Evolutionary conservation across 1,140 invertebrate genomes (phyloP), one percentile per base, ranked within the genome.

Genomic region (Psilanteris sp.): DNA sequence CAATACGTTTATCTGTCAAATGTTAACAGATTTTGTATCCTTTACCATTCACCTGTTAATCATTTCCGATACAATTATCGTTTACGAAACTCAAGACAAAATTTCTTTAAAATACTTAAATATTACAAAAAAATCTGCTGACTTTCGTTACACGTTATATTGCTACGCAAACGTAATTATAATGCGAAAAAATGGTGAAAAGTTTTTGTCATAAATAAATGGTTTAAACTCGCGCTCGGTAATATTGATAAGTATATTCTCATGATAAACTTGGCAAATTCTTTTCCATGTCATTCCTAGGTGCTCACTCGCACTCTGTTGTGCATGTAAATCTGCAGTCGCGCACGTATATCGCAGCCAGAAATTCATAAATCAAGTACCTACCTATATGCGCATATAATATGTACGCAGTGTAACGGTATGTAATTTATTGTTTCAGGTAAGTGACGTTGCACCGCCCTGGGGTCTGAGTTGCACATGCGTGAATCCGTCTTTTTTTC

Each of bases 351-450:
- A 81, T 78, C 77, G 64, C 75, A 62, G 55, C 48, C 70, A 72
- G 77, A 37, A 55, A 74, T 59, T 78, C 79, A 79, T 86, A 86
- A 84, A 85, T 84, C 81, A 83, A 80, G 77, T 64, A 61, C 79
- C 73, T 83, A 83, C 79, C 79, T 80, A 79, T 84, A 77, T 78
- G 54, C 67, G 57, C 73, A 78, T 82, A 81, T 82, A 84, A 82
- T 87, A 82, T 78, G 71, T 85, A 83, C 80, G 78, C 75, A 80
- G 72, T 80, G 80, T 87, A 89, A 89, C 83, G 79, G 80, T 83
- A 78, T 84, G 81, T 85, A 84, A 88, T 89, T 89, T 88, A 88
- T 89, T 89, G 86, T 89, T 89, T 87, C 86, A 89, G 87, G 87
- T 88, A 89, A 89, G 87, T 87, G 87, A 87, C 85, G 80, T 81